Evolutionary conservation across 2,888 invertebrate genomes (phyloP), one percentile per base, ranked within the genome.

Genomic region (Drosophila quinaria): DNA sequence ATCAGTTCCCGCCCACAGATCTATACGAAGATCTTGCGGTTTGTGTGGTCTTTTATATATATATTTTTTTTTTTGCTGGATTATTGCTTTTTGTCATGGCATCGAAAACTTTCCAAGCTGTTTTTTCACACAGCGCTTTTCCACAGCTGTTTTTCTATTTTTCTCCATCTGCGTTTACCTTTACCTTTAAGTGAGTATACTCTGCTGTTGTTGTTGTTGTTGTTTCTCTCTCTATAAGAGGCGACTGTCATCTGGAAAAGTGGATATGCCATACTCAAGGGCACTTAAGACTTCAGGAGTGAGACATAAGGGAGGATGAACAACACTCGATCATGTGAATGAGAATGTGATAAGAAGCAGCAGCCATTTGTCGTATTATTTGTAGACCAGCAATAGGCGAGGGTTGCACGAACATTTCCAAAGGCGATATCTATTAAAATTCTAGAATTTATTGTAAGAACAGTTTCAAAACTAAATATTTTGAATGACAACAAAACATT

Each of bases 31-130:
- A 59, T 42, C 29, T 61, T 47, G 61, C 50, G 70, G 70, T 66
- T 68, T 69, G 62, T 72, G 72, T 46, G 61, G 59, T 60, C 64
- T 52, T 39, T 15, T 8, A 35, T 25, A 25, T n/a, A n/a, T n/a
- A 25, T 19, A 15, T 4, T 6, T 19, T 19, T 15, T 11, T 10
- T n/a, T 44, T 41, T 19, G 50, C 50, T 50, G 55, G 49, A 50
- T 63, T 63, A 73, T 78, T 66, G 60, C 46, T 47, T 50, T 50
- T 67, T 62, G 62, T 47, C 78, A 62, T 78, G 78, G 42, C 17
- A 66, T 60, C 17, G 3, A 17, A 60, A 52, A 70, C 58, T 51
- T 59, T 60, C 51, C 55, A 72, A 78, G 66, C 47, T 65, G 54
- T 59, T 52, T 52, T 58, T 58, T 31, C 49, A 31, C 15, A 2